A percentile compares a stretch with the other conserved stretches of the same genome.
Conservation (phyloP, 2,888 invertebrate species). For the Cosmorhoe ocellata region DNA sequence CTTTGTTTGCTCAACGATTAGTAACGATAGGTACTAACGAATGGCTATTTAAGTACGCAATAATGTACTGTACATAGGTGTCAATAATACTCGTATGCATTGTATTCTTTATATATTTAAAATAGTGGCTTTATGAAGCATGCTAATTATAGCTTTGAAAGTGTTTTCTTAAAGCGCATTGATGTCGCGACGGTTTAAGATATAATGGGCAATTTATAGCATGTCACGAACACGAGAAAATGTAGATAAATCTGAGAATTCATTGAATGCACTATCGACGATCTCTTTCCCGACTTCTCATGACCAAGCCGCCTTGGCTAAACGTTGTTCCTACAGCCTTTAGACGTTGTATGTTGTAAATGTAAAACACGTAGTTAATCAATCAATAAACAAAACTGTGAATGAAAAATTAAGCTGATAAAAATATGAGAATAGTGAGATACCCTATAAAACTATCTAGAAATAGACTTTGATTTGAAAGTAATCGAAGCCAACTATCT, state of each 20-base stretch:
- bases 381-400: too few relatives aligned
- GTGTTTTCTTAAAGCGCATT: neutral
- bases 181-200: neutral
- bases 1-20: conserved; percentile 6
- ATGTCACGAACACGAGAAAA: neutral
- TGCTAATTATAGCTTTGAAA: conserved; percentile 3
- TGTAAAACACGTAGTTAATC: conserved; percentile 2
- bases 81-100: too few relatives aligned
- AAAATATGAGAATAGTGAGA: too few relatives aligned
- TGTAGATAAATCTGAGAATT: conserved; percentile 5
- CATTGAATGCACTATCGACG: conserved; percentile 23
- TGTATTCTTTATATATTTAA: too few relatives aligned
- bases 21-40: conserved; percentile 5
- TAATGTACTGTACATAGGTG: too few relatives aligned
- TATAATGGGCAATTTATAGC: conserved; percentile 1
- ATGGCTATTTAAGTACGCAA: neutral
- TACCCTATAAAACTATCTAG: neutral
- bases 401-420: neutral
- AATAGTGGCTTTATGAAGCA: neutral
- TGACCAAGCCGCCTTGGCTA: conserved; percentile 68
- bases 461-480: neutral
- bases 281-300: conserved; percentile 57
- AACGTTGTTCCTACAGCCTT: conserved; percentile 63
- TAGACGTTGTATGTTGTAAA: conserved; percentile 37
- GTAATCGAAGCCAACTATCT: neutral